Base-by-base conservation (phyloP, 2,797 vertebrate genomes). In the Bovichtus diacanthus region DNA sequence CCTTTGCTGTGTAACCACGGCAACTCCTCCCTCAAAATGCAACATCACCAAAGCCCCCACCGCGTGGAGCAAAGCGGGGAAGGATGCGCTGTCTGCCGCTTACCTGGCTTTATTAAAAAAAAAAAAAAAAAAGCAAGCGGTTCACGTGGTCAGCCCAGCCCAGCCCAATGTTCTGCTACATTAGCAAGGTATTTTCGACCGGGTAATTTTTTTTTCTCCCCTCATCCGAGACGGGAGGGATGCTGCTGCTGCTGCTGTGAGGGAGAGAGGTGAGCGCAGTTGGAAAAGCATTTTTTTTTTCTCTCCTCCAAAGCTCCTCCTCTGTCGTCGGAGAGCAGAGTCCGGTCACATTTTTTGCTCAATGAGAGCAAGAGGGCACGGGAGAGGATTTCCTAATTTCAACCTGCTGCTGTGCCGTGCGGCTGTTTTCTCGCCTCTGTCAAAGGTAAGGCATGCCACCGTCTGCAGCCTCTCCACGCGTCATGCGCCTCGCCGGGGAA, bases 1-100 rank as follows among this genome's bases (percentile, higher is more conserved):
- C 81, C 81, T 79, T 83, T 83, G 69, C 88, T 78, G 73, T 78
- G 94, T 94, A 94, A 94, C 93, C 95, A 93, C 84, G 90, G 92
- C 90, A 94, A 95, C 94, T 86, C 90, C 91, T 91, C 88, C 89
- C 86, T 86, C 86, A 74, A 86, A 82, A 71, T 84, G 88, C 88
- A 89, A 86, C 87, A 85, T 84, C 88, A 86, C 76, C 67, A 60
- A 70, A 82, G 70, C 80, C 80, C 84, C 83, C 82, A 46, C 75
- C 65, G 77, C 80, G 67, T 62, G 80, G 71, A 44, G 44, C 21
- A 74, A n/a, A 53, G 60, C 65, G 47, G 66, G 65, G 38, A 66
- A 60, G 74, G 81, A 74, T 65, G 64, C 79, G 49, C 81, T n/a
- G 62, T 59, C 74, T 74, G 81, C 72, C 38, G 76, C 75, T 87